Base-by-base conservation (phyloP, 2,888 invertebrate species). In the Scaptomyza parva region DNA sequence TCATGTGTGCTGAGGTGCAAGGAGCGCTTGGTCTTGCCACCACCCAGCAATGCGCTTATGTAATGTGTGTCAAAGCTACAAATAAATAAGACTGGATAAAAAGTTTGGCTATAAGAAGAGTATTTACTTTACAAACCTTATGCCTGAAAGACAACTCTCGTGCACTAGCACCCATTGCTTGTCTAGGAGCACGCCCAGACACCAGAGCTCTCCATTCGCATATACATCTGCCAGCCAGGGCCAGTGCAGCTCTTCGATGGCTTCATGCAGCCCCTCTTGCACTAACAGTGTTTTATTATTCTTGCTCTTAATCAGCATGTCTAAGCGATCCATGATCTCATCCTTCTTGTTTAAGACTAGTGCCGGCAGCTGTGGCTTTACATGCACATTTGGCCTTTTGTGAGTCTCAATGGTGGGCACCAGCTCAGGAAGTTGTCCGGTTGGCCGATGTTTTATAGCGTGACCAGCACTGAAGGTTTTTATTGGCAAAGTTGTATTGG, bases 181-280 rank as follows among this genome's bases (percentile, higher is more conserved):
- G 73, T 95, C 93, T 41, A 97, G 89, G 57, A 97, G 91, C 33
- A 95, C 93, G 5, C 96, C 96, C 43, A 94, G 93, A 86, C 96
- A 96, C 80, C 92, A 93, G 70, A 95, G 95, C 61, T 92, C 89
- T 2, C 97, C 96, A 85, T 96, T 94, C 0, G 93, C 92, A 89
- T 94, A 95, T 52, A 97, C 92, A 78, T 95, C 94, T 0, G 94
- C 96, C 81, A 94, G 92, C 96, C 96, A 97, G 0, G 96, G 95
- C 93, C 94, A 94, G 47, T 91, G 90, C 26, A 89, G 68, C 61
- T 89, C 91, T 60, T 89, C 90, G 9, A 91, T 71, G 20, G 88
- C 89, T 35, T 90, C 82, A 26, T 91, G 87, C 18, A 91, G 63
- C 45, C 89, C 75, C 30, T 90, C 75, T 51, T 91, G 78, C 7